Base-by-base conservation (phyloP, 2,888 invertebrate genomes). In the Drosophila differens region DNA sequence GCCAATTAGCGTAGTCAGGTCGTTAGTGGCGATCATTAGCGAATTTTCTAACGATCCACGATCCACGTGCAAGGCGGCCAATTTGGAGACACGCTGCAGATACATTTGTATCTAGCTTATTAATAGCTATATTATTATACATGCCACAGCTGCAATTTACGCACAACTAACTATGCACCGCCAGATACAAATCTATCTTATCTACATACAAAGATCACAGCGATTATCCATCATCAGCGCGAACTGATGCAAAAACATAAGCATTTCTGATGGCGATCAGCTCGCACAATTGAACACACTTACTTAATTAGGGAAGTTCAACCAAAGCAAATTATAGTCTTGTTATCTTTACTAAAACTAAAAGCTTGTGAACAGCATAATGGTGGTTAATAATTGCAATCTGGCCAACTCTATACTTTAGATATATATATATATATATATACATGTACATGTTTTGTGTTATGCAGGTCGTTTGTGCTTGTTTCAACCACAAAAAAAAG, bases 1-100 rank as follows among this genome's bases (percentile, higher is more conserved):
- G 83, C 88, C 84, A 84, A 84, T 84, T 84, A 84, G 81, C 79
- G 70, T 64, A 79, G 65, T 59, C 81, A 82, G 85, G 66, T 87
- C 87, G 85, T 87, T 87, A 85, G 88, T 60, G 69, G 76, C 70
- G 71, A 85, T 84, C 83, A 83, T 83, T 83, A 84, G 83, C 83
- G 79, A 83, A 74, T 83, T 80, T 79, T 83, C 85, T 83, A 85
- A 84, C 85, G 79, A 84, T 82, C 82, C 79, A 79, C 85, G 79
- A 84, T 82, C 82, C 79, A 79, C 74, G 54, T 73, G 61, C 58
- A 67, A 60, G 47, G n/a, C 52, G n/a, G 30, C 62, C 65, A 58
- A 58, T 57, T 57, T 49, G n/a, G n/a, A 6, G 22, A 58, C 12
- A 39, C 19, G 12, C 6, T 37, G 4, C 16, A 16, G 37, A 35